These are phyloP conservation scores for Toxostoma redivivum DNA, from an alignment of 2,113 vertebrate genomes.

Conservation along the genomic window DNA sequence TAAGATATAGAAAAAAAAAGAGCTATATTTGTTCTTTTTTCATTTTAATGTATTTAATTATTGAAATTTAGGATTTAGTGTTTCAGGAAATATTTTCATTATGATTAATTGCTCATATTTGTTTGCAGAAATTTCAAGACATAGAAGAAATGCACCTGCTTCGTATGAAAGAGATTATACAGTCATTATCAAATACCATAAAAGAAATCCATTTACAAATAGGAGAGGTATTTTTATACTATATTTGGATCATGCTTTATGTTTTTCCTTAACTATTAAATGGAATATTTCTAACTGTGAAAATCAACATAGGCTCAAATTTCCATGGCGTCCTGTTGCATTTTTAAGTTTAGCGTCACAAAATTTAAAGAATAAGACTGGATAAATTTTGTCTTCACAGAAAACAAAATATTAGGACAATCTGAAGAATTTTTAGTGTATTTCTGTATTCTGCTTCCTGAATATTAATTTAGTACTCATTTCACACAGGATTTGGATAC, in stretches of 20 bases:
- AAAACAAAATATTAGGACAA: background rate
- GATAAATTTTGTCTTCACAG: background rate
- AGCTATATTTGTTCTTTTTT: background rate
- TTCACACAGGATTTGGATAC: background rate
- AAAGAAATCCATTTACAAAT: conserved; percentile 93
- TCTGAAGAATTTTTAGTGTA: background rate
- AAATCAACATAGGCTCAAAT: background rate
- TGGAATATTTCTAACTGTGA: background rate
- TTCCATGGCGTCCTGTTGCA: background rate
- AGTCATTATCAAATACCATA: conserved; percentile 86
- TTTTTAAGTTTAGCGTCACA: background rate
- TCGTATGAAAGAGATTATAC: conserved; percentile 95
- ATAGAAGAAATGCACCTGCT: conserved; percentile 94
- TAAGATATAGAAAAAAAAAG: background rate
- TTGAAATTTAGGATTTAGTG: background rate
- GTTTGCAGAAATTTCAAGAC: conserved; percentile 92
- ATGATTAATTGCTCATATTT: conserved; percentile 42
- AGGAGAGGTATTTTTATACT: conserved; percentile 83
- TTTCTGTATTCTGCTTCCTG: background rate
- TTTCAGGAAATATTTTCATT: background rate
- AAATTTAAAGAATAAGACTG: background rate
- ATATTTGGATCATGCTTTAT: background rate
- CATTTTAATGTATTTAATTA: background rate
- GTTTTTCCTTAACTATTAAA: background rate
- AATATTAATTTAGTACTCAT: background rate